phyloP scores from a whole-genome alignment of 2,797 vertebrate genomes.

The Pangasius sanitwongsei region DNA sequence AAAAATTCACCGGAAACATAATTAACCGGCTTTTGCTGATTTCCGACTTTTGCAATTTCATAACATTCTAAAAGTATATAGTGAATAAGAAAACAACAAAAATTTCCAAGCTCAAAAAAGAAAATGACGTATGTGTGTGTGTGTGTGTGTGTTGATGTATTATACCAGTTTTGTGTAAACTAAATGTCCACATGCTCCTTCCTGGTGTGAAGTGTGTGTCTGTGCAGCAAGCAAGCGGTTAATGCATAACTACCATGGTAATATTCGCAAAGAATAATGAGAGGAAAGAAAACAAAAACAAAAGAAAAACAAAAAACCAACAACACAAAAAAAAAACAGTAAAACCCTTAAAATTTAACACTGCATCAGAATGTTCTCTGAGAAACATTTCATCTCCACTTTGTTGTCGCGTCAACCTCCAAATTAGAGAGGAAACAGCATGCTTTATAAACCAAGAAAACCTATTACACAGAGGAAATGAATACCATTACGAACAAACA shows the following conservation, averaged over 20 bases:
- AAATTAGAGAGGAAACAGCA: conserved; percentile 63
- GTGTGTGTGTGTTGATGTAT: conserved; percentile 1
- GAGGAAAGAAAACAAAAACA: conserved; percentile 49
- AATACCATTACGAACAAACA: conserved; percentile 26
- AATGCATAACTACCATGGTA: conserved; percentile 75
- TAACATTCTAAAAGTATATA: neutral
- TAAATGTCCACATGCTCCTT: conserved; percentile 60
- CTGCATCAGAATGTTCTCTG: conserved; percentile 71
- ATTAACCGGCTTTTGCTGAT: neutral
- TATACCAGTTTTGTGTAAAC: conserved; percentile 45
- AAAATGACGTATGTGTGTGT: neutral
- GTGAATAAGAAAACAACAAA: neutral
- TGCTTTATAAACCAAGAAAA: conserved; percentile 59
- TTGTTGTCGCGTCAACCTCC: conserved; percentile 51
- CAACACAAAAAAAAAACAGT: conserved; percentile 50
- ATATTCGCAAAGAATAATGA: conserved; percentile 78
- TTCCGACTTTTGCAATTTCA: neutral
- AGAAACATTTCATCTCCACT: conserved; percentile 64
- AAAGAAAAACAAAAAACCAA: conserved; percentile 38
- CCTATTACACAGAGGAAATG: conserved; percentile 45
- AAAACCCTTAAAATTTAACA: conserved; percentile 67
- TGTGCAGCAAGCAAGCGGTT: conserved; percentile 81
- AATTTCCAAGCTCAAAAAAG: neutral
- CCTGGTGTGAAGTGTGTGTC: conserved; percentile 74
- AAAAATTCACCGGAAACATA: neutral